phyloP scores from a whole-genome alignment of 2,888 invertebrate genomes.

The Netelia melanura region DNA sequence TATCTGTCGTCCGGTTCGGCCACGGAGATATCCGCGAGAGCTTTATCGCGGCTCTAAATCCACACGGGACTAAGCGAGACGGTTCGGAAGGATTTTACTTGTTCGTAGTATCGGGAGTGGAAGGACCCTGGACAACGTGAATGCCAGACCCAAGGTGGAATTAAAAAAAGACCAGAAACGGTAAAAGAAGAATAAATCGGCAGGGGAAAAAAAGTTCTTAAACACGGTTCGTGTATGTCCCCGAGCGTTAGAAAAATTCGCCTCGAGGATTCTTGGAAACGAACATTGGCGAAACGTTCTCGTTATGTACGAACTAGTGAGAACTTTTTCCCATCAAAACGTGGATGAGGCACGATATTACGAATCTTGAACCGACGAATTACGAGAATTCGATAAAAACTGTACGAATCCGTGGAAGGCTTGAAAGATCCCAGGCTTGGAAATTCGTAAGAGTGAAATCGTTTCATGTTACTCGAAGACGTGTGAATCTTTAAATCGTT shows the following conservation, averaged over 20 bases:
- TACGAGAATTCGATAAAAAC: not conserved
- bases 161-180: slow-evolving; percentile 7
- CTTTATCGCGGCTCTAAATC: slow-evolving; percentile 55
- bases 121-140: not conserved
- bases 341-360: not conserved
- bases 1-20: slow-evolving; percentile 28
- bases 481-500: too few species aligned
- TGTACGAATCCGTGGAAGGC: not conserved
- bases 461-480: too few species aligned
- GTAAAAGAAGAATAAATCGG: not conserved
- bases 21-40: slow-evolving; percentile 38
- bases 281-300: too few species aligned
- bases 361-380: not conserved
- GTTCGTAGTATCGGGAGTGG: slow-evolving; percentile 17
- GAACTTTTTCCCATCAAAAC: not conserved
- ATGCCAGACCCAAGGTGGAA: not conserved
- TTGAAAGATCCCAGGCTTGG: too few species aligned
- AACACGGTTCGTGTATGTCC: too few species aligned
- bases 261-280: too few species aligned
- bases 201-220: not conserved
- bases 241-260: too few species aligned
- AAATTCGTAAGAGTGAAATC: too few species aligned
- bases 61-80: slow-evolving; percentile 6
- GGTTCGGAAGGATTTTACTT: slow-evolving; percentile 11
- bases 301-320: too few species aligned